Evolutionary conservation across 2,888 invertebrate genomes (phyloP).

Genomic region (Cephus rjabovi): DNA sequence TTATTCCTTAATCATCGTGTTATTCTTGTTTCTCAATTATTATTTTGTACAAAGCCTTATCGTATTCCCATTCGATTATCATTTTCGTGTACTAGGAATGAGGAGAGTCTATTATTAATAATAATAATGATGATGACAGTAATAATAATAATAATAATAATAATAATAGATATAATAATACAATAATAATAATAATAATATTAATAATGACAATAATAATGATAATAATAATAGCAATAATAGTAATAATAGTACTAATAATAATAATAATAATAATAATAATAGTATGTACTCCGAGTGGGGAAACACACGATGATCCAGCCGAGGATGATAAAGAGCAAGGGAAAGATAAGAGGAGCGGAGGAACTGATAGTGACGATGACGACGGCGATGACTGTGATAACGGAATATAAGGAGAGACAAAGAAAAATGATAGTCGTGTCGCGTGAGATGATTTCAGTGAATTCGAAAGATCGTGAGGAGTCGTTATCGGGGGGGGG

Average conservation of each 20-base stretch:
- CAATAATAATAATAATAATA: conserved; percentile 16
- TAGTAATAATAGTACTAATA: not conserved
- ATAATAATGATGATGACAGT: conserved; percentile 25
- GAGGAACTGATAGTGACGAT: not conserved
- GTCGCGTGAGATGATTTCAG: not conserved
- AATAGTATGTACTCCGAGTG: not conserved
- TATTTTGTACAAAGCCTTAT: conserved; percentile 51
- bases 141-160: conserved; percentile 8
- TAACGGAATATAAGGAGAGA: not conserved
- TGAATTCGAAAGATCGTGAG: not conserved
- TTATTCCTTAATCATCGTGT: not conserved
- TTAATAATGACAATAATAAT: conserved; percentile 19
- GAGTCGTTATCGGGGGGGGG: not conserved
- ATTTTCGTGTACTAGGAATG: conserved; percentile 3
- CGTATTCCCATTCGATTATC: conserved; percentile 19
- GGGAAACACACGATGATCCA: not conserved
- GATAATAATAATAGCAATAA: not conserved
- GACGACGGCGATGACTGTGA: not conserved
- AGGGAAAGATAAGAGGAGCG: not conserved
- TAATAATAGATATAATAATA: conserved; percentile 17
- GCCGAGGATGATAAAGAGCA: not conserved
- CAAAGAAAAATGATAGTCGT: not conserved
- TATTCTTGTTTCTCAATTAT: not conserved
- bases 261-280: not conserved
- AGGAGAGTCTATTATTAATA: conserved; percentile 24